Conservation (phyloP, 2,797 vertebrate genomes). For the Acanthurus lineatus region DNA sequence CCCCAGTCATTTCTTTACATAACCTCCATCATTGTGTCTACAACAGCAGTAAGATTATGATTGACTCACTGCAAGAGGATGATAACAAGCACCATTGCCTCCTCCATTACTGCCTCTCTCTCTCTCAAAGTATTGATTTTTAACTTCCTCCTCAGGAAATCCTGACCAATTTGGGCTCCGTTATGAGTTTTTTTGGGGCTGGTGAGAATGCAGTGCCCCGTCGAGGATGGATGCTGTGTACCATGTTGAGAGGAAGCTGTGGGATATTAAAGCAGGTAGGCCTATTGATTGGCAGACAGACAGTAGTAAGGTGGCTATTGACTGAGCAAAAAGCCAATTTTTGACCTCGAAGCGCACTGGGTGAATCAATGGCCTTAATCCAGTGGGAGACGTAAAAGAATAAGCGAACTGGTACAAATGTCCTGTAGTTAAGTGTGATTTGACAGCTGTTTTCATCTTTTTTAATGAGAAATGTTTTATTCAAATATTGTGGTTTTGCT, state of each 20-base stretch:
- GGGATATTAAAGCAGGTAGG: constrained; percentile 74
- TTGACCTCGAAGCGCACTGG: constrained; percentile 65
- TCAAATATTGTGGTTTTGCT: neutral
- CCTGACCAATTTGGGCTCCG: constrained; percentile 30
- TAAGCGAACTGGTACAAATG: constrained; percentile 5
- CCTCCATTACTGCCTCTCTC: constrained; percentile 4
- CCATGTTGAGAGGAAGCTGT: constrained; percentile 41
- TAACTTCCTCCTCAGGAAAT: constrained; percentile 49
- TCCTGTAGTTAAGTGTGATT: neutral
- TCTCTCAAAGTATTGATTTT: constrained; percentile 51
- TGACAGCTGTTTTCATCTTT: neutral
- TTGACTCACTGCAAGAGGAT: neutral
- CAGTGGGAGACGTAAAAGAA: constrained; percentile 49
- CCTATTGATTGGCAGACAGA: constrained; percentile 74
- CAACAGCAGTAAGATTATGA: neutral
- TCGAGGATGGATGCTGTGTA: constrained; percentile 35
- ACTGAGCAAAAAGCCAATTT: constrained; percentile 77
- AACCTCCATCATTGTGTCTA: neutral
- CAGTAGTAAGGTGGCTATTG: constrained; percentile 73
- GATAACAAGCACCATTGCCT: neutral
- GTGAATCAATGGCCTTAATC: constrained; percentile 75
- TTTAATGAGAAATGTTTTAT: neutral
- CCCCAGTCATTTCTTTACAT: neutral
- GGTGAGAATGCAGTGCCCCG: constrained; percentile 22
- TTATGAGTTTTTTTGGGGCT: constrained; percentile 35